Base-by-base conservation (phyloP, 2,888 invertebrate species). In the Andrena bicolor region DNA sequence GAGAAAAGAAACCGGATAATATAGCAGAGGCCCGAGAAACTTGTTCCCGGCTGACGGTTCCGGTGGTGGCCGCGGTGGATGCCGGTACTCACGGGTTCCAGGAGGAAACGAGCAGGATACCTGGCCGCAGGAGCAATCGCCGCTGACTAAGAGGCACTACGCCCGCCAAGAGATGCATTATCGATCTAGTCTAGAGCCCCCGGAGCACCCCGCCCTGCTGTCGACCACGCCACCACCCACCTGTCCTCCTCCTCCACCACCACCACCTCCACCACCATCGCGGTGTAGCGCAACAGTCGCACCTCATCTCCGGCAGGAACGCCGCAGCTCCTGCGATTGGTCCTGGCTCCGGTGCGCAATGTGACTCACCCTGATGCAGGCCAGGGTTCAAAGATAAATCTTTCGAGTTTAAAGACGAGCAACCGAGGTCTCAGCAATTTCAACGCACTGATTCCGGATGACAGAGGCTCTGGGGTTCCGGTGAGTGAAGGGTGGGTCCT, bases 81-180 rank as follows among this genome's bases (percentile, higher is more conserved):
- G 56, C 13, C 20, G 8, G 51, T 79, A 76, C 70, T 80, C 77
- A 78, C 61, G 41, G 56, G 58, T 66, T 10, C 8, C 48, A 71
- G 63, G 30, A 68, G 58, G 69, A 51, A 64, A 61, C 70, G 75
- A 69, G 68, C 64, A 73, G 82, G 83, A 82, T 80, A 80, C 73
- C 73, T 70, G 68, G 58, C 71, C 82, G 86, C 83, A 84, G 76
- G 90, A 90, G 88, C 87, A 87, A 90, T 90, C 86, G 85, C 82
- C 86, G 84, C 82, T 85, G 87, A 90, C 90, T 90, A 86, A 89
- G 86, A 88, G 89, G 87, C 86, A 87, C 88, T 88, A 90, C 91
- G 89, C 89, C 87, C 89, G 90, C 85, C 90, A 89, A 88, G 91
- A 92, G 91, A 92, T 92, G 92, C 91, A 92, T 90, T 92, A 92